These are phyloP conservation scores for Argynnis bischoffii DNA, from an alignment of 2,888 invertebrate species.

Conservation along the genomic window DNA sequence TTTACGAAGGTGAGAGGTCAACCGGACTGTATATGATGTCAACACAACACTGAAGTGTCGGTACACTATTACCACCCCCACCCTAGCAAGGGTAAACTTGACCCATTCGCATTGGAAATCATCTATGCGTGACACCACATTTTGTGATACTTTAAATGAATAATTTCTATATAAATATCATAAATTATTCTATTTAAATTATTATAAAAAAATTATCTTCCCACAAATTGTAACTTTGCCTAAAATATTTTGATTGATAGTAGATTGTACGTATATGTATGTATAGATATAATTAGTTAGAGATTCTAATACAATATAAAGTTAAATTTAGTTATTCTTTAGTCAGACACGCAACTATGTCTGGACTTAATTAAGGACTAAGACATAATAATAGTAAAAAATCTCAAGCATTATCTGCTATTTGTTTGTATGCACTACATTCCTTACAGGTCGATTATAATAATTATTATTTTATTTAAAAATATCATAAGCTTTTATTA, in stretches of 20 bases:
- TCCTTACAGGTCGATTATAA: background rate
- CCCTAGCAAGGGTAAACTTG: constrained; percentile 72
- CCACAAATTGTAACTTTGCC: too few relatives aligned
- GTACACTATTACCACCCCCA: constrained; percentile 74
- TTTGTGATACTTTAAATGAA: constrained; percentile 39
- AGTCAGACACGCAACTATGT: background rate
- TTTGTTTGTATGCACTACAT: constrained; percentile 1
- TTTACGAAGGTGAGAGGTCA: constrained; percentile 66
- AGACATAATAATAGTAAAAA: constrained; percentile 9
- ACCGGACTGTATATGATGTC: constrained; percentile 66
- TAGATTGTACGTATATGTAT: too few relatives aligned
- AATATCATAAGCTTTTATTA: background rate
- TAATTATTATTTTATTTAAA: constrained; percentile 5
- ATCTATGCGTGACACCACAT: constrained; percentile 65
- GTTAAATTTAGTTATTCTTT: too few relatives aligned
- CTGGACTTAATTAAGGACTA: constrained; percentile 11
- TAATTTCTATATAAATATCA: constrained; percentile 14
- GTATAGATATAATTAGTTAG: too few relatives aligned
- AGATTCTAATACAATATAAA: too few relatives aligned
- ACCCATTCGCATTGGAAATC: constrained; percentile 68
- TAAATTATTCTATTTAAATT: background rate
- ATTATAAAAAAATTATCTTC: background rate
- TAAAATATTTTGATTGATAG: too few relatives aligned
- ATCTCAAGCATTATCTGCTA: constrained; percentile 8
- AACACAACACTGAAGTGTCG: constrained; percentile 68